Conservation (phyloP, 2,797 vertebrate species). For the Gallinago stenura region DNA sequence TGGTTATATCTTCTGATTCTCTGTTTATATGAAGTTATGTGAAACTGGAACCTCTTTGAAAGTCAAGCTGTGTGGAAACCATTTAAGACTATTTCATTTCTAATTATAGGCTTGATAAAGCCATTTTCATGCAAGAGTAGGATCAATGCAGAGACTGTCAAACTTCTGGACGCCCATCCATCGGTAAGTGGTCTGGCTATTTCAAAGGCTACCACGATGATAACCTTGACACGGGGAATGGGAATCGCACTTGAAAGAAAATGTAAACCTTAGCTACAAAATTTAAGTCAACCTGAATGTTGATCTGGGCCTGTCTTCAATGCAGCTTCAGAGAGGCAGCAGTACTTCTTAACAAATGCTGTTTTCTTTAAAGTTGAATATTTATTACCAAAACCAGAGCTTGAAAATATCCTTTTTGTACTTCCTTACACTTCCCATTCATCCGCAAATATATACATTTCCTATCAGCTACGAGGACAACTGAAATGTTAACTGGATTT, state of each 20-base stretch:
- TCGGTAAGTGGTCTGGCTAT: constrained; percentile 47
- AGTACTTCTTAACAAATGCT: neutral
- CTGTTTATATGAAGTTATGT: constrained; percentile 77
- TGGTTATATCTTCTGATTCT: constrained; percentile 78
- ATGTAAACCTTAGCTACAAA: constrained; percentile 1
- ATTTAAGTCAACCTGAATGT: neutral
- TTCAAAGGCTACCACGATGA: constrained; percentile 72
- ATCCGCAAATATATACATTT: neutral
- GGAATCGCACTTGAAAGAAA: constrained; percentile 51
- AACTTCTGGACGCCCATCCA: constrained; percentile 47
- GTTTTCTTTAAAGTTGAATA: neutral
- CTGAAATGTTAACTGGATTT: neutral
- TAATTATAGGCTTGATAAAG: constrained; percentile 79
- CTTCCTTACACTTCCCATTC: neutral
- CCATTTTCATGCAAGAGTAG: constrained; percentile 71
- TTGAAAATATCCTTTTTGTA: neutral
- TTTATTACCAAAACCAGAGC: neutral
- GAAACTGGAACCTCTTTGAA: constrained; percentile 80
- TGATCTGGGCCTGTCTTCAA: neutral
- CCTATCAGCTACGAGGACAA: neutral
- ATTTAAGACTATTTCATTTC: constrained; percentile 80
- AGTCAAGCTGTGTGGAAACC: constrained; percentile 74
- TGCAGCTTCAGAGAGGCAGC: neutral
- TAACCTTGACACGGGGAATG: constrained; percentile 62
- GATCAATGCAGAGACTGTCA: constrained; percentile 66